Evolutionary conservation across 2,888 invertebrate species (phyloP).

Genomic region (Chouioia cunea): DNA sequence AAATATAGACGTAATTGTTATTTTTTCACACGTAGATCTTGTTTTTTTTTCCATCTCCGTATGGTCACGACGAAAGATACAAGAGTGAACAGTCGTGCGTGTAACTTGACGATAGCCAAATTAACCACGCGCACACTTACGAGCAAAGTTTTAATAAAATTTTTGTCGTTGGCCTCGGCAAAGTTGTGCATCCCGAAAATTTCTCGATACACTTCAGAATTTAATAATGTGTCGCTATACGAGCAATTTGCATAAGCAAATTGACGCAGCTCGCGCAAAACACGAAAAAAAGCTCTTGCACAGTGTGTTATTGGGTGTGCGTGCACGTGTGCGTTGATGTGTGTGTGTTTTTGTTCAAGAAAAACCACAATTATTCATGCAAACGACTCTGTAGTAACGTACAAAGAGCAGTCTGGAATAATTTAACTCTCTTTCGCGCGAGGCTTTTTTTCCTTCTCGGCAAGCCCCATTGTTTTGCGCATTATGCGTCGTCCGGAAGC

Average conservation of each 20-base stretch:
- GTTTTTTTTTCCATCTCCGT: too few species aligned
- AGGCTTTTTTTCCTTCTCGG: background rate
- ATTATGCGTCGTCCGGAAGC: constrained; percentile 33
- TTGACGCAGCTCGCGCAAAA: constrained; percentile 6
- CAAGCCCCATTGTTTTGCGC: constrained; percentile 11
- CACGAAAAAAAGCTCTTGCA: background rate
- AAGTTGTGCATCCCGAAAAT: constrained; percentile 25
- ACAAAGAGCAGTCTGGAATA: constrained; percentile 26
- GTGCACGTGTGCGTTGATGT: background rate
- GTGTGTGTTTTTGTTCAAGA: background rate
- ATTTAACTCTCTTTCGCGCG: constrained; percentile 25
- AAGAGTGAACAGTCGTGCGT: background rate
- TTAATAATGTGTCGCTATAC: constrained; percentile 32
- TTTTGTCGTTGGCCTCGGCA: background rate
- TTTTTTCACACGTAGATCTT: too few species aligned
- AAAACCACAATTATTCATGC: constrained; percentile 36
- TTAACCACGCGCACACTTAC: background rate
- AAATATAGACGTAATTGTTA: too few species aligned
- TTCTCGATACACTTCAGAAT: constrained; percentile 37
- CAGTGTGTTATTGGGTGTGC: background rate
- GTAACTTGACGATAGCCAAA: background rate
- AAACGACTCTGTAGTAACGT: constrained; percentile 43
- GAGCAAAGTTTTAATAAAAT: constrained; percentile 14
- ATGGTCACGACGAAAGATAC: background rate
- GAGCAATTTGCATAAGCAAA: constrained; percentile 39